These are phyloP conservation scores for Dichetophora obliterata DNA, from an alignment of 2,888 invertebrate genomes.

Conservation along the genomic window DNA sequence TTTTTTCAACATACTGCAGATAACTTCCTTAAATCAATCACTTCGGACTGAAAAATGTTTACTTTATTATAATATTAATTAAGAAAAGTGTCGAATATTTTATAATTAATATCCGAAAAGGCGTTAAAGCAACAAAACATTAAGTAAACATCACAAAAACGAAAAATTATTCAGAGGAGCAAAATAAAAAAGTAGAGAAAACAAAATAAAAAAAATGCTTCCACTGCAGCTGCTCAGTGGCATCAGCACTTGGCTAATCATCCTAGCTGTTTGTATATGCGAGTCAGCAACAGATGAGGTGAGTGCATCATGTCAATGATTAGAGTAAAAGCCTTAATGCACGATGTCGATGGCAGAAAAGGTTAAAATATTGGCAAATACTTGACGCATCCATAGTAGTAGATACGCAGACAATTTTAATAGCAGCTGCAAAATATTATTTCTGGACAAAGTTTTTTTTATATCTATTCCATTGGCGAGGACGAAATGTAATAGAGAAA, in stretches of 20 bases:
- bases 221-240: constrained; percentile 6
- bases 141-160: background rate
- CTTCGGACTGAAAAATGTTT: too few species aligned
- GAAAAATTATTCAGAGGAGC: too few species aligned
- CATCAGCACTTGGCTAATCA: constrained; percentile 37
- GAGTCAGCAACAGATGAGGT: constrained; percentile 58
- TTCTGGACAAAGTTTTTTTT: background rate
- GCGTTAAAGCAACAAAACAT: background rate
- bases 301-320: constrained; percentile 37
- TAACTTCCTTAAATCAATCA: too few species aligned
- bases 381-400: background rate
- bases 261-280: constrained; percentile 51
- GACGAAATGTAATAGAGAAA: background rate
- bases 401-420: background rate
- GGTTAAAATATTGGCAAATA: background rate
- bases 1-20: background rate
- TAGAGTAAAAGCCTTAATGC: background rate
- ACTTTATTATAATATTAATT: background rate
- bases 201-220: background rate
- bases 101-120: background rate
- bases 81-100: background rate
- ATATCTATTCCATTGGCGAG: too few species aligned
- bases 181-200: background rate
- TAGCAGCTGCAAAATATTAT: background rate
- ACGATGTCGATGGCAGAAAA: background rate